Conservation (phyloP, 2,888 invertebrate genomes). For the Tachina fera region DNA sequence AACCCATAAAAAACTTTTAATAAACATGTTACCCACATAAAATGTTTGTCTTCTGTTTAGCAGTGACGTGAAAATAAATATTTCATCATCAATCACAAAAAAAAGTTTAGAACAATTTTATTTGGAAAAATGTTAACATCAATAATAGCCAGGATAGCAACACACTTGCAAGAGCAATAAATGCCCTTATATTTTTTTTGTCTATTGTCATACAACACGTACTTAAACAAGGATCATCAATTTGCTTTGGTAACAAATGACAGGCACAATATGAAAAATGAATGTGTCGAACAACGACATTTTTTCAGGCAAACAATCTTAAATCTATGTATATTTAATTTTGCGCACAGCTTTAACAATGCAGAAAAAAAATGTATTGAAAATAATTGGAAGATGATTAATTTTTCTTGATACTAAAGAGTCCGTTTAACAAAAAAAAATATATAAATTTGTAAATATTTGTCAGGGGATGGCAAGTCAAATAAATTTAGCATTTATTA, state of each 20-base stretch:
- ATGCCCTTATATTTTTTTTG: constrained; percentile 7
- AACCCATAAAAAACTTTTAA: too few species aligned
- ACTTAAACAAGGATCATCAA: constrained; percentile 16
- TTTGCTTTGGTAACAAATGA: constrained; percentile 21
- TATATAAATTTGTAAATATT: neutral
- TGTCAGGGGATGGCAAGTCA: neutral
- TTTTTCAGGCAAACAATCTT: neutral
- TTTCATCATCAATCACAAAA: constrained; percentile 30
- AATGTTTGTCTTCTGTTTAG: neutral
- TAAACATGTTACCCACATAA: constrained; percentile 7
- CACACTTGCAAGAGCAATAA: constrained; percentile 22
- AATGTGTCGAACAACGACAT: neutral
- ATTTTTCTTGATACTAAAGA: constrained; percentile 1
- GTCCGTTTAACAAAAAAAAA: neutral
- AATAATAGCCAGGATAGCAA: neutral
- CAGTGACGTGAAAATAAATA: neutral
- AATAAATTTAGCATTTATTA: constrained; percentile 5
- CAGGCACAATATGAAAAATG: constrained; percentile 35
- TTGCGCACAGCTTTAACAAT: neutral
- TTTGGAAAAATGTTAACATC: neutral
- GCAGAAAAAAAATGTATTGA: neutral
- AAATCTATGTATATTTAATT: neutral
- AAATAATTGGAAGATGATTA: constrained; percentile 6
- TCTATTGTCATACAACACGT: too few species aligned
- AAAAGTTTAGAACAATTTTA: neutral